Conservation (phyloP, 2,888 invertebrate genomes). For the Reticulitermes lucifugus region DNA sequence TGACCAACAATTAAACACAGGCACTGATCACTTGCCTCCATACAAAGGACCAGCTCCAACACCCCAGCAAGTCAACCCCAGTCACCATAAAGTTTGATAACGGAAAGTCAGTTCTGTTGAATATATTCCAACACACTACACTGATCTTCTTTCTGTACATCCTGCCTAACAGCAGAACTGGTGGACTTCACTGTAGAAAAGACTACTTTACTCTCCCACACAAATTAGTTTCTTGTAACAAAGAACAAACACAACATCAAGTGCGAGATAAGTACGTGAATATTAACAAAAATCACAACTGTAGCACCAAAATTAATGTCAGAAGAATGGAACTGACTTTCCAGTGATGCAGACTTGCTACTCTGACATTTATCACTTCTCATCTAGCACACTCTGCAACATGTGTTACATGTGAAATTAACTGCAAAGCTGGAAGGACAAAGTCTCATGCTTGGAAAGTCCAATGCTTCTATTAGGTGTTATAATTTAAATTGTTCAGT, state of each 20-base stretch:
- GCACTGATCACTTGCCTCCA: neutral
- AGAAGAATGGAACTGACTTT: slow-evolving; percentile 7
- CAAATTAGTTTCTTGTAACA: neutral
- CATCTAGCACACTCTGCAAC: neutral
- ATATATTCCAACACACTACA: neutral
- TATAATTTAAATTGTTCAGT: neutral
- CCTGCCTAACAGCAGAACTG: neutral
- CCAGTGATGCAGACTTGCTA: slow-evolving; percentile 1
- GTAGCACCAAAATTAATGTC: slow-evolving; percentile 18
- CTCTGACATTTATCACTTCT: neutral
- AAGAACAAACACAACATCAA: neutral
- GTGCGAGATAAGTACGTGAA: neutral
- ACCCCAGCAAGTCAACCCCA: neutral
- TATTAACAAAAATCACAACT: neutral
- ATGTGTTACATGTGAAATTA: slow-evolving; percentile 4
- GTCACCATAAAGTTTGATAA: neutral
- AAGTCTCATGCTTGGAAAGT: slow-evolving; percentile 11
- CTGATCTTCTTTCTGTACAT: neutral
- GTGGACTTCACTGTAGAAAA: neutral
- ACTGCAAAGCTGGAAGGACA: slow-evolving; percentile 32
- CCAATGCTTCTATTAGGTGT: neutral
- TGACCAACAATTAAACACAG: neutral
- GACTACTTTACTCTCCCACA: neutral
- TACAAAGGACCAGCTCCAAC: neutral
- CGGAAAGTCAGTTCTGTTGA: slow-evolving; percentile 25